These are phyloP conservation scores for Drosophila funebris DNA, from an alignment of 1,140 invertebrate genomes.

Conservation along the genomic window DNA sequence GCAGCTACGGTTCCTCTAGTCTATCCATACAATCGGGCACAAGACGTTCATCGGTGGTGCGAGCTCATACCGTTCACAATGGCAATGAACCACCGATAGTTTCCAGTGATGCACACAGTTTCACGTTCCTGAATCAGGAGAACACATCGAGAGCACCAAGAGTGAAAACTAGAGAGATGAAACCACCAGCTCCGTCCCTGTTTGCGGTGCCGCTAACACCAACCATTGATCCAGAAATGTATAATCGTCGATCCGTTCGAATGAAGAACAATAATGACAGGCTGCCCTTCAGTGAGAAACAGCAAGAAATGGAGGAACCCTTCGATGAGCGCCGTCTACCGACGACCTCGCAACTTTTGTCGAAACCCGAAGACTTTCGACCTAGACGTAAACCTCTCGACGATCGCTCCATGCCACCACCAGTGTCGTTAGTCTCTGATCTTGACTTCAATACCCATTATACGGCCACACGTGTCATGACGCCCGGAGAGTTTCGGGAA, in stretches of 20 bases:
- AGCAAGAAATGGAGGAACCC: neutral
- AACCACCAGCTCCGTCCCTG: neutral
- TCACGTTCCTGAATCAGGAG: neutral
- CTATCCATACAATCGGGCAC: neutral
- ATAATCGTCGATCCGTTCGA: neutral
- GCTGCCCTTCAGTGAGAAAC: neutral
- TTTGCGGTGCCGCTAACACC: neutral
- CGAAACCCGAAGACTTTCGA: constrained; percentile 6
- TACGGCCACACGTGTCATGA: neutral
- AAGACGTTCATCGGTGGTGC: neutral
- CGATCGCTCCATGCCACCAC: neutral
- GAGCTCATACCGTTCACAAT: too few species aligned
- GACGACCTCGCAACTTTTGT: constrained; percentile 8
- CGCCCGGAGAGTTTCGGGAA: neutral
- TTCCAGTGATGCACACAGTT: neutral
- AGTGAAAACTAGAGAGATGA: neutral
- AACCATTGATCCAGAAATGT: neutral
- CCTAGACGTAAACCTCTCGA: neutral
- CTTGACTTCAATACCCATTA: constrained; percentile 13
- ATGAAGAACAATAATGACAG: neutral
- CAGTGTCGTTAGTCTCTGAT: constrained; percentile 20
- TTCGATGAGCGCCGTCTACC: constrained; percentile 5
- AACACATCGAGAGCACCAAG: neutral
- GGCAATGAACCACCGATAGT: too few species aligned
- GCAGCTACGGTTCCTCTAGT: neutral